Conservation (phyloP, 2,888 invertebrate genomes). For the Atherix ibis region DNA sequence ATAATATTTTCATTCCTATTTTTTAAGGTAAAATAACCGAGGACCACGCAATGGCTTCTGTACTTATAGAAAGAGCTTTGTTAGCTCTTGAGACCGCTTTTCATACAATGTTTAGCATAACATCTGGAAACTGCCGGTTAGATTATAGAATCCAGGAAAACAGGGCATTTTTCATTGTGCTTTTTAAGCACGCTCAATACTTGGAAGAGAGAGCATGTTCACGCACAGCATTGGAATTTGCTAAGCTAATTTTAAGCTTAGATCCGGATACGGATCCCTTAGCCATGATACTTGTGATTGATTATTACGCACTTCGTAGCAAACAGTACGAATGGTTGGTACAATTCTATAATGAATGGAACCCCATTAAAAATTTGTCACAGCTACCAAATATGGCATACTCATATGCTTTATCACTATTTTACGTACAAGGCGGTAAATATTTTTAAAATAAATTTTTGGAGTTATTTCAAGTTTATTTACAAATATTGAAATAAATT, state of each 20-base stretch:
- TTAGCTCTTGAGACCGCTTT: conserved; percentile 62
- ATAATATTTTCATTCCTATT: too few relatives aligned
- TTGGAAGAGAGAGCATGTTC: conserved; percentile 67
- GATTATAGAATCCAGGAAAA: conserved; percentile 71
- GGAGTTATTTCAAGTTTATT: background rate
- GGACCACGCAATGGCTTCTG: conserved; percentile 61
- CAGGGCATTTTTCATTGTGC: conserved; percentile 59
- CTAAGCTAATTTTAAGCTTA: conserved; percentile 63
- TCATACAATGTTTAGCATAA: conserved; percentile 64
- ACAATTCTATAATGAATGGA: conserved; percentile 42
- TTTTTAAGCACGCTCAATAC: conserved; percentile 66
- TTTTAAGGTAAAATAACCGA: conserved; percentile 43
- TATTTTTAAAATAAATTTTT: background rate
- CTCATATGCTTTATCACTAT: conserved; percentile 60
- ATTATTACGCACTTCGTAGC: conserved; percentile 66
- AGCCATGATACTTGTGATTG: conserved; percentile 59
- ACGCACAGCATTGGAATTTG: conserved; percentile 73
- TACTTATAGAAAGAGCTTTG: conserved; percentile 62
- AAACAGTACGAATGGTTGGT: conserved; percentile 57
- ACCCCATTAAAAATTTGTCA: conserved; percentile 47
- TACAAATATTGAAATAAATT: conserved; percentile 2
- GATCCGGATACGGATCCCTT: conserved; percentile 63
- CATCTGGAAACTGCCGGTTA: conserved; percentile 54
- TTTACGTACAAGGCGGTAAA: conserved; percentile 36
- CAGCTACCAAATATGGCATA: conserved; percentile 81